Evolutionary conservation across 2,113 vertebrate genomes (phyloP).

Genomic region (Miniopterus natalensis): DNA sequence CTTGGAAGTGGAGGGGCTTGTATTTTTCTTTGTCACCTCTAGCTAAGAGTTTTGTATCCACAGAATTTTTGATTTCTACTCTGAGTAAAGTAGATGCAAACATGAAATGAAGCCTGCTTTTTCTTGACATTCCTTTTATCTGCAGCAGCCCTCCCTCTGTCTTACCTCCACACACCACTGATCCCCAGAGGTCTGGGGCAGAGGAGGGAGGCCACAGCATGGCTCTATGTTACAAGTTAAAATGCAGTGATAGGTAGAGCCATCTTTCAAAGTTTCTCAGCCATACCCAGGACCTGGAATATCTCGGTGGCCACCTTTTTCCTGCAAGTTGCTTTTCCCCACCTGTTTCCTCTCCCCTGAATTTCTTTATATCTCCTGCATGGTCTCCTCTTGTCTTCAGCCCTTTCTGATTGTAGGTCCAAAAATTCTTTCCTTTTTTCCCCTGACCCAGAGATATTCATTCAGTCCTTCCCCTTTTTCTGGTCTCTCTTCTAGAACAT

Average conservation of each 20-base stretch:
- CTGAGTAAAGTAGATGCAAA: background rate
- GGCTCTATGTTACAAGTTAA: background rate
- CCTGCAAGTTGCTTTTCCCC: fast-evolving
- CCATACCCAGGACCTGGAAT: background rate
- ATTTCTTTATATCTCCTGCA: background rate
- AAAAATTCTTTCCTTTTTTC: background rate
- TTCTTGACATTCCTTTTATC: background rate
- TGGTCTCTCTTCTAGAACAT: background rate
- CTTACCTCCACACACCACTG: background rate
- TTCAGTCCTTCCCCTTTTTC: background rate
- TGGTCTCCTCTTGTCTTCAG: background rate
- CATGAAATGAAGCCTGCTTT: background rate
- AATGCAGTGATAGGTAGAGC: background rate
- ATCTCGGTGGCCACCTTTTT: background rate
- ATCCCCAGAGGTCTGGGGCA: background rate
- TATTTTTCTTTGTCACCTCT: background rate
- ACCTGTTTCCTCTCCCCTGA: background rate
- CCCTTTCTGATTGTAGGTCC: background rate
- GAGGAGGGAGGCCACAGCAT: background rate
- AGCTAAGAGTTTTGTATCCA: background rate
- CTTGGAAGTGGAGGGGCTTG: background rate
- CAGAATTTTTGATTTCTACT: background rate
- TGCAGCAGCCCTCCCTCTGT: background rate
- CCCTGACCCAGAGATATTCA: background rate
- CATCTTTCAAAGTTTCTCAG: background rate